These are phyloP conservation scores for Cliona cf. orientalis DNA, from an alignment of 37 sponge, comb jelly and placozoan species.

Conservation along the genomic window DNA sequence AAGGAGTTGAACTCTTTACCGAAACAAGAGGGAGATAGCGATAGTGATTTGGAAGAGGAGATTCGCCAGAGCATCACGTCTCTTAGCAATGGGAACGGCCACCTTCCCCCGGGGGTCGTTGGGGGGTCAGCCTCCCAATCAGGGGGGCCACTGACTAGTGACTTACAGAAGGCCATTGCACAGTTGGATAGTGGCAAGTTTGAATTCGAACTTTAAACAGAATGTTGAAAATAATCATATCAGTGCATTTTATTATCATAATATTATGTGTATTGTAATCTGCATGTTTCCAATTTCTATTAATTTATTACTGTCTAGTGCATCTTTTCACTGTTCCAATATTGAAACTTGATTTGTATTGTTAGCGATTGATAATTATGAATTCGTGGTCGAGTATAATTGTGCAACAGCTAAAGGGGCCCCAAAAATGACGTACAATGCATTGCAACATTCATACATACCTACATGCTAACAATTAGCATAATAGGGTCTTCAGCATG, in stretches of 20 bases:
- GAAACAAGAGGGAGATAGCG: constrained; percentile 20
- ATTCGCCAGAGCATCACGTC: neutral
- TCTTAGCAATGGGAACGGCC: neutral
- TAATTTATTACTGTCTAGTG: too few relatives aligned
- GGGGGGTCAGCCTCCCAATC: too few relatives aligned
- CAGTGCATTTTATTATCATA: neutral
- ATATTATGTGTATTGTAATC: neutral
- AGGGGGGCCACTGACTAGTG: neutral
- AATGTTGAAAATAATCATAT: neutral
- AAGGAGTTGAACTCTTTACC: constrained; percentile 38
- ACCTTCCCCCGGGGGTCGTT: neutral
- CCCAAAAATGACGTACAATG: too few relatives aligned
- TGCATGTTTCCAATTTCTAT: too few relatives aligned
- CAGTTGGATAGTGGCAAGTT: constrained; percentile 60
- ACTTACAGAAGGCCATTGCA: constrained; percentile 34
- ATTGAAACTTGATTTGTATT: too few relatives aligned
- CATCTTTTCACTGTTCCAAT: too few relatives aligned
- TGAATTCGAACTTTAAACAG: constrained; percentile 4
- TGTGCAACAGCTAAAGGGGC: too few relatives aligned
- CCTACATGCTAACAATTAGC: too few relatives aligned
- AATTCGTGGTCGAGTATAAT: too few relatives aligned
- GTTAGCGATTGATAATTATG: too few relatives aligned
- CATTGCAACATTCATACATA: too few relatives aligned
- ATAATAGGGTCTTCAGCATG: too few relatives aligned
- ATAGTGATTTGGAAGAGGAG: constrained; percentile 51